Conservation (phyloP, 2,888 invertebrate species). For the Habrosyne pyritoides region DNA sequence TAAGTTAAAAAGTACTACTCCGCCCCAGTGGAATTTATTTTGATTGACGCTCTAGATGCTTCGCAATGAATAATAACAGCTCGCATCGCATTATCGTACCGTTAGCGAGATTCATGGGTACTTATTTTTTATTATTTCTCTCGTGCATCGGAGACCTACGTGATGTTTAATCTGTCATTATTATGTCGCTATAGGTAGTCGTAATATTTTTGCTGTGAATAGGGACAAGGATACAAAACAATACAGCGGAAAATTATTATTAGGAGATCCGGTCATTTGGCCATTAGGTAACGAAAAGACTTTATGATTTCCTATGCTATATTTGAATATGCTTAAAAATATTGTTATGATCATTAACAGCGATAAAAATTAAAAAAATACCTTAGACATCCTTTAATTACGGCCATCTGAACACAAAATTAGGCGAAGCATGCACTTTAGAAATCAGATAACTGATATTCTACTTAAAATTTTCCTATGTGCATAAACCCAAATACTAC, state of each 20-base stretch:
- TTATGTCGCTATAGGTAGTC: constrained; percentile 21
- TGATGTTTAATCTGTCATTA: constrained; percentile 30
- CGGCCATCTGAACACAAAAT: too few relatives aligned
- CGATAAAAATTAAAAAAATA: too few relatives aligned
- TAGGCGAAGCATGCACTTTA: too few relatives aligned
- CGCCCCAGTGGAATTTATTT: constrained; percentile 31
- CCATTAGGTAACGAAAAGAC: constrained; percentile 30
- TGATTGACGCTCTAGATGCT: constrained; percentile 44
- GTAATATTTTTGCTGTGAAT: constrained; percentile 35
- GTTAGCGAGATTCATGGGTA: constrained; percentile 41
- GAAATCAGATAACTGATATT: too few relatives aligned
- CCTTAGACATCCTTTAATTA: too few relatives aligned
- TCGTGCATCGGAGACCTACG: constrained; percentile 21
- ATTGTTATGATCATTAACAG: constrained; percentile 4
- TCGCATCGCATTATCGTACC: constrained; percentile 48
- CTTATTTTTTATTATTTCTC: constrained; percentile 32
- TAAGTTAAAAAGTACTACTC: constrained; percentile 11
- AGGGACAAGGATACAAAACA: constrained; percentile 53
- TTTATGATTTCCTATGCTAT: constrained; percentile 18
- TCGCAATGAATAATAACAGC: constrained; percentile 40
- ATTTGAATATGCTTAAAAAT: constrained; percentile 16
- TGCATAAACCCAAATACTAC: too few relatives aligned
- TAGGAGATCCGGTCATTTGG: constrained; percentile 42
- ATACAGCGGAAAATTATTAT: constrained; percentile 49
- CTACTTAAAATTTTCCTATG: too few relatives aligned